These are phyloP conservation scores for Acanthornis magna DNA, from an alignment of 2,797 vertebrate genomes.

Conservation along the genomic window DNA sequence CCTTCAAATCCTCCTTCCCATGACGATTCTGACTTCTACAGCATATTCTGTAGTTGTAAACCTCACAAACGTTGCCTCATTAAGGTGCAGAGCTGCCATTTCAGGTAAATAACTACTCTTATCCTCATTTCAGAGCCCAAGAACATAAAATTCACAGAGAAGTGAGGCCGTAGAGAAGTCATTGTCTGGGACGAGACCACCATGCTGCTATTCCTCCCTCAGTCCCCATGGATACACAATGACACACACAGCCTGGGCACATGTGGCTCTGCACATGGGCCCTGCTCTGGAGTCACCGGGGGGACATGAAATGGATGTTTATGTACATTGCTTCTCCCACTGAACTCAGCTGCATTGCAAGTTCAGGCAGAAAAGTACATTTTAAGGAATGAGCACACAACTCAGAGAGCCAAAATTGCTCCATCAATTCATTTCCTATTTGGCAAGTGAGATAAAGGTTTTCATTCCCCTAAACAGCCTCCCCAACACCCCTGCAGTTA, in stretches of 20 bases:
- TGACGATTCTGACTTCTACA: neutral
- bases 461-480: neutral
- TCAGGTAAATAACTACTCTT: neutral
- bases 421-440: neutral
- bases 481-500: neutral
- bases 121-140: neutral
- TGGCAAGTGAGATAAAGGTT: neutral
- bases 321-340: neutral
- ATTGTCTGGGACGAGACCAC: neutral
- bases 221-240: fast-evolving
- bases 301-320: neutral
- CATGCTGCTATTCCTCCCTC: neutral
- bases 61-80: neutral
- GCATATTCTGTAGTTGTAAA: neutral
- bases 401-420: neutral
- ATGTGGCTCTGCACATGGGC: neutral
- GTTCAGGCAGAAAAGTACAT: neutral
- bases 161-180: neutral
- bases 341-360: neutral
- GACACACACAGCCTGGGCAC: neutral
- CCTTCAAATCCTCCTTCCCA: neutral
- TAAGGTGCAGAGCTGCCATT: neutral
- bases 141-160: neutral
- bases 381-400: neutral
- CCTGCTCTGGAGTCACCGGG: neutral